Base-by-base conservation (phyloP, 2,797 vertebrate genomes). In the Lutra lutra region DNA sequence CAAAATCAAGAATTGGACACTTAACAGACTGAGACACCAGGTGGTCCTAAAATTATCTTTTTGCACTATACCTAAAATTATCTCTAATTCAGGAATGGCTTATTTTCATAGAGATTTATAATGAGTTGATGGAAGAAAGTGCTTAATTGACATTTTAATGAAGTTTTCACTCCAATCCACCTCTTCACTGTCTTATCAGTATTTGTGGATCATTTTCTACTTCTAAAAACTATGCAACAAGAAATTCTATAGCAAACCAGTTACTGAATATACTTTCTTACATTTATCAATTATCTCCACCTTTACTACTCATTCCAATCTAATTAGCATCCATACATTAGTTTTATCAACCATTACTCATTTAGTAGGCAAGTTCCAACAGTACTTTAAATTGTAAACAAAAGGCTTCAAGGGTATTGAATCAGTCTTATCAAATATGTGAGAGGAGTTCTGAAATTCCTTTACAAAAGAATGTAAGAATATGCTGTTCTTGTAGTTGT, bases 31-130 rank as follows among this genome's bases (percentile, higher is more conserved):
- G 18, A 68, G 66, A n/a, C 18, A 35, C 18, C 18, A 35, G 3
- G n/a, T n/a, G 29, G n/a, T n/a, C 66, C n/a, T 96, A 86, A 43
- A 86, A 82, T 40, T 73, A 91, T 80, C 66, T 91, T 96, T 89
- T 89, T 86, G 86, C 27, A 64, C 46, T 66, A 40, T n/a, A n/a
- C n/a, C n/a, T n/a, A 35, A 23, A 89, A 85, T 14, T 73, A 54
- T 84, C 62, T 62, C 54, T 94, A 91, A 86, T 86, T 94, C 90
- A 62, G 11, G 78, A 46, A 78, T 54, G 27, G 43, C 35, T 91
- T 88, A 86, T 96, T 88, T 94, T 88, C 70, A 62, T 51, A 51
- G 88, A 88, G 35, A 84, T 88, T 87, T 96, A 88, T 92, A 78
- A 64, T 62, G 18, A 94, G 11, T 5, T 83, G 77, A 91, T n/a